Conservation (phyloP, 2,113 vertebrate species). For the Geothlypis trichas region DNA sequence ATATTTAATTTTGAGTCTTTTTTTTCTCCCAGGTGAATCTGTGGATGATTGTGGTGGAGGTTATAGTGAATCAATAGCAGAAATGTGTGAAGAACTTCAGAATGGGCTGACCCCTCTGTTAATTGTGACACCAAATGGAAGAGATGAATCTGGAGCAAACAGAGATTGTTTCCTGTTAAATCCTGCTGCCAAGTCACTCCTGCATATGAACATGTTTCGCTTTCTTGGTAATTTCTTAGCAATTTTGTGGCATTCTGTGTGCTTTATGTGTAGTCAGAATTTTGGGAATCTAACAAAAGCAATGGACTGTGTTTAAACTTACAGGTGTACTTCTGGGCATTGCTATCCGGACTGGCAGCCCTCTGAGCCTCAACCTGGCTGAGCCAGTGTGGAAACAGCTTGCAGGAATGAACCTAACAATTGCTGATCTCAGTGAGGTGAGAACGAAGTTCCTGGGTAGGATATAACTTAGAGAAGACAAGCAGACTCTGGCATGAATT, state of each 20-base stretch:
- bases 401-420: slow-evolving; percentile 98
- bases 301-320: background rate
- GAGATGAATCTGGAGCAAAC: slow-evolving; percentile 97
- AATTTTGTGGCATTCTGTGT: background rate
- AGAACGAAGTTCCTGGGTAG: background rate
- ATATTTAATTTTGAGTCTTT: background rate
- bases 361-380: slow-evolving; percentile 93
- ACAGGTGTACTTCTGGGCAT: slow-evolving; percentile 94
- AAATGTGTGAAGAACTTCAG: slow-evolving; percentile 99
- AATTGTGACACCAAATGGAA: slow-evolving; percentile 96
- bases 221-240: slow-evolving; percentile 87
- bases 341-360: slow-evolving; percentile 96
- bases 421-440: slow-evolving; percentile 99
- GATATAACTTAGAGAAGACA: background rate
- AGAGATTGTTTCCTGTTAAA: slow-evolving; percentile 96
- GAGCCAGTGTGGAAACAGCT: slow-evolving; percentile 99
- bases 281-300: background rate
- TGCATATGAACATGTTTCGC: slow-evolving; percentile 98
- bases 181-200: slow-evolving; percentile 87
- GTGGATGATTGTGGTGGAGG: slow-evolving; percentile 98
- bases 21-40: slow-evolving; percentile 85
- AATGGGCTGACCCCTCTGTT: slow-evolving; percentile 95
- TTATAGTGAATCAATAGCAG: slow-evolving; percentile 98
- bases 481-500: background rate
- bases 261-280: background rate